phyloP scores from a whole-genome alignment of 2,888 invertebrate species.

The Aplocera efformata region DNA sequence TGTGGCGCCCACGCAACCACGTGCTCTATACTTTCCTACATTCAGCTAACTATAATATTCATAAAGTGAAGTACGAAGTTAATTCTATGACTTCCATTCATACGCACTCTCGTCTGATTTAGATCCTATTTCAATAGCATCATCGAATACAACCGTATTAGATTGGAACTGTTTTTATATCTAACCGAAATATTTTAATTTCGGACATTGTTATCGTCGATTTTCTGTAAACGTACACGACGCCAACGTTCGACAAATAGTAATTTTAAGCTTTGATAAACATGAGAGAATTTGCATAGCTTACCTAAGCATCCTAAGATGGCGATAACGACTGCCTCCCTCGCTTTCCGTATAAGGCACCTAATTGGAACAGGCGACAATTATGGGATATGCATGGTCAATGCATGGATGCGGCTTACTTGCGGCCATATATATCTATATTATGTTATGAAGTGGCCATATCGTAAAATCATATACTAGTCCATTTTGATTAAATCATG shows the following conservation, averaged over 20 bases:
- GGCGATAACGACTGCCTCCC: slow-evolving; percentile 54
- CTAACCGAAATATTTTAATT: too few species aligned
- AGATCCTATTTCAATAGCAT: not conserved
- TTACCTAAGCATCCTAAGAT: slow-evolving; percentile 36
- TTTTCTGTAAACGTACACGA: too few species aligned
- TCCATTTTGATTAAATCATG: slow-evolving; percentile 19
- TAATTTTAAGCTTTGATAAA: too few species aligned
- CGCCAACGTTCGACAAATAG: too few species aligned
- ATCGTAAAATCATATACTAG: slow-evolving; percentile 44
- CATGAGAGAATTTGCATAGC: slow-evolving; percentile 1
- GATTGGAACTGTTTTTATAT: too few species aligned
- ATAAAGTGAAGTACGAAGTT: slow-evolving; percentile 28
- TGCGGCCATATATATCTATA: slow-evolving; percentile 38
- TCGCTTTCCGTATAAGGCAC: slow-evolving; percentile 49
- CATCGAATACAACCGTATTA: too few species aligned
- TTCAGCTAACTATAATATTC: slow-evolving; percentile 30
- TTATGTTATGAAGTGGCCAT: slow-evolving; percentile 45
- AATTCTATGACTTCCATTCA: slow-evolving; percentile 28
- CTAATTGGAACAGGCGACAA: slow-evolving; percentile 44
- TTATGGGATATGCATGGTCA: slow-evolving; percentile 39
- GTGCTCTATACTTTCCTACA: slow-evolving; percentile 18
- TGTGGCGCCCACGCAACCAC: slow-evolving; percentile 35
- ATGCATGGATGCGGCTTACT: slow-evolving; percentile 37
- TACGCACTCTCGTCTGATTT: slow-evolving; percentile 21
- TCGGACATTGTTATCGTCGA: too few species aligned